These are phyloP conservation scores for Polypterus bichir DNA, from an alignment of 2,113 vertebrate species.

Conservation along the genomic window DNA sequence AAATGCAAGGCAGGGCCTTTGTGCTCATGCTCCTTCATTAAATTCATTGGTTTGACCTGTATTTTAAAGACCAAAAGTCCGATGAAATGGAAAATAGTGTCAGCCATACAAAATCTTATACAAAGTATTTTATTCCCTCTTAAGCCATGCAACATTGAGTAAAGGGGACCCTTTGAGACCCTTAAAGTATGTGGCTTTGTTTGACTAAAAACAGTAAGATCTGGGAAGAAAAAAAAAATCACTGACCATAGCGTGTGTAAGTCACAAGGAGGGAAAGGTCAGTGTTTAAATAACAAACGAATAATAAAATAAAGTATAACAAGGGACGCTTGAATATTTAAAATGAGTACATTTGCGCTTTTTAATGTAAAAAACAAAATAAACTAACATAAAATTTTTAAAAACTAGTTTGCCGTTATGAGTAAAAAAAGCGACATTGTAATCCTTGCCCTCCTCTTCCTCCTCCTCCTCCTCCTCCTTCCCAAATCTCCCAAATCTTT, in stretches of 20 bases:
- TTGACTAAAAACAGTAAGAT: constrained; percentile 44
- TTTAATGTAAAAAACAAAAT: too few species aligned
- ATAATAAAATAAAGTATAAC: too few species aligned
- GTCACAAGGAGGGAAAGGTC: constrained; percentile 26
- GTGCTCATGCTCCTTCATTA: constrained; percentile 92
- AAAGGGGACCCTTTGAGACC: constrained; percentile 59
- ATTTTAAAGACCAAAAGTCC: constrained; percentile 95
- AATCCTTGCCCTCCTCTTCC: too few species aligned
- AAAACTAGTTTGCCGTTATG: too few species aligned
- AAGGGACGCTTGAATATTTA: too few species aligned
- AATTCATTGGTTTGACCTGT: constrained; percentile 99
- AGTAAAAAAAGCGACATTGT: too few species aligned
- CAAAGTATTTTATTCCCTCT: constrained; percentile 52
- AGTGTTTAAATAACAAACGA: too few species aligned
- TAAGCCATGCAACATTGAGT: constrained; percentile 46
- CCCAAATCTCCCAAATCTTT: too few species aligned
- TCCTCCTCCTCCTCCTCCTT: too few species aligned
- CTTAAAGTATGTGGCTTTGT: constrained; percentile 59
- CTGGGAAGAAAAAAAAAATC: constrained; percentile 38
- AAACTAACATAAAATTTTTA: too few species aligned
- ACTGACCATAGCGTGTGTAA: constrained; percentile 56
- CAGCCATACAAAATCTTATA: constrained; percentile 73
- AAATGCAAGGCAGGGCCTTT: constrained; percentile 89
- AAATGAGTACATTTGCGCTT: too few species aligned
- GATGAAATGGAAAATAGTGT: constrained; percentile 90